Evolutionary conservation across 2,888 invertebrate genomes (phyloP).

Genomic region (Microplitis manilae): DNA sequence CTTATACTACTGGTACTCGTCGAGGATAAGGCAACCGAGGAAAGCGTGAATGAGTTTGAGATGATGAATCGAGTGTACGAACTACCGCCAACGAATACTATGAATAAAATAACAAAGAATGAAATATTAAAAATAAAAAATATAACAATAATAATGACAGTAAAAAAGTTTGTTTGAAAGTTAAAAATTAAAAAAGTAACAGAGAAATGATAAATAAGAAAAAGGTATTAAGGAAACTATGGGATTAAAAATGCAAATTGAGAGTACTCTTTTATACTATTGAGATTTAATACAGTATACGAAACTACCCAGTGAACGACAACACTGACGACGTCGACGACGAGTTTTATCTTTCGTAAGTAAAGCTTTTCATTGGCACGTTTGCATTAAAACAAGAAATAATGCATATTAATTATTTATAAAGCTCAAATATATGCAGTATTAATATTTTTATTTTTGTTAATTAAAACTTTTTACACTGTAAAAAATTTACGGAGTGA

Average conservation of each 20-base stretch:
- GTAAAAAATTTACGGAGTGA: neutral
- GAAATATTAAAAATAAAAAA: conserved; percentile 1
- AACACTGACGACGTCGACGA: neutral
- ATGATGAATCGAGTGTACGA: conserved; percentile 40
- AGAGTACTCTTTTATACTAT: conserved; percentile 26
- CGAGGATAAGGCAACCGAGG: conserved; percentile 13
- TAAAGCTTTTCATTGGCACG: neutral
- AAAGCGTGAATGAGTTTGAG: conserved; percentile 42
- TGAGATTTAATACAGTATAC: conserved; percentile 39
- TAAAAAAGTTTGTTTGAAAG: conserved; percentile 5
- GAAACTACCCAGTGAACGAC: conserved; percentile 10
- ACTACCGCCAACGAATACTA: neutral
- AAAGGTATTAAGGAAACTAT: conserved; percentile 14
- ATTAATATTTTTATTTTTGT: neutral
- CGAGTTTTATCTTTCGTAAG: neutral
- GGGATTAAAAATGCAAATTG: conserved; percentile 49
- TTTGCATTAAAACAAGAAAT: neutral
- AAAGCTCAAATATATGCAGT: neutral
- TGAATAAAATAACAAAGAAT: neutral
- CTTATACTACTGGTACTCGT: neutral
- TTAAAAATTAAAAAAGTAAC: conserved; percentile 19
- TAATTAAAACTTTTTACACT: neutral
- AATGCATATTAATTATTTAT: conserved; percentile 12
- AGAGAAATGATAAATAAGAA: conserved; percentile 21
- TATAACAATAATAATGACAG: conserved; percentile 3